Conservation (phyloP, 2,797 vertebrate species). For the Artibeus lituratus region DNA sequence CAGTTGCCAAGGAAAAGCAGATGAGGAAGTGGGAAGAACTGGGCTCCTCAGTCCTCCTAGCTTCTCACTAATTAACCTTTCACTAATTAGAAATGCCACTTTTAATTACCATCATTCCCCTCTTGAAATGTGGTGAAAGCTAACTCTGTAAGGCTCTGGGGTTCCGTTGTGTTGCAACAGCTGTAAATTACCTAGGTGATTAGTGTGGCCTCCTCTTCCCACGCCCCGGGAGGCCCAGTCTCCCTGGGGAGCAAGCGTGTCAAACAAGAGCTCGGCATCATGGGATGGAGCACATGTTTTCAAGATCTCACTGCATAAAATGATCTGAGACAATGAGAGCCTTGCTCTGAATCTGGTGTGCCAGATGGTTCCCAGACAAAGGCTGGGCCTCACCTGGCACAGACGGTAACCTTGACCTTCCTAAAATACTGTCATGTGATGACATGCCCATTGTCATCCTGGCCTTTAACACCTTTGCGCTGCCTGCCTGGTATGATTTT, state of each 20-base stretch:
- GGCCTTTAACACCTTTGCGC: background rate
- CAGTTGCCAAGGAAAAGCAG: background rate
- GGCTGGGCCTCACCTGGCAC: background rate
- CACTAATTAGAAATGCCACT: constrained; percentile 75
- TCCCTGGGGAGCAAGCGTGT: constrained; percentile 13
- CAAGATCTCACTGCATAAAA: constrained; percentile 33
- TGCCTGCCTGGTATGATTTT: background rate
- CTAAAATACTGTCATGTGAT: background rate
- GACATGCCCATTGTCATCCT: background rate
- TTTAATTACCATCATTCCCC: constrained; percentile 75
- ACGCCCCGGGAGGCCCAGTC: background rate
- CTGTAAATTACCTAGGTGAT: constrained; percentile 74
- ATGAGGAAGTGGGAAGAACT: constrained; percentile 28
- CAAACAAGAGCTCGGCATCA: constrained; percentile 3
- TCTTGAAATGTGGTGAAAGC: constrained; percentile 71
- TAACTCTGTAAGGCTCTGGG: constrained; percentile 60
- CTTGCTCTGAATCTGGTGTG: background rate
- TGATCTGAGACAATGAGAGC: background rate
- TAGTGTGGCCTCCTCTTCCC: constrained; percentile 49
- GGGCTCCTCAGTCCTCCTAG: constrained; percentile 31
- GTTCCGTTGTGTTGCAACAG: constrained; percentile 63
- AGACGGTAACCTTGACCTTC: background rate
- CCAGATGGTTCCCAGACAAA: constrained; percentile 9
- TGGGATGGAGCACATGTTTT: constrained; percentile 30
- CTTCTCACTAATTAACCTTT: constrained; percentile 74